Conservation (phyloP, 2,888 invertebrate genomes). For the Limnephilus lunatus region DNA sequence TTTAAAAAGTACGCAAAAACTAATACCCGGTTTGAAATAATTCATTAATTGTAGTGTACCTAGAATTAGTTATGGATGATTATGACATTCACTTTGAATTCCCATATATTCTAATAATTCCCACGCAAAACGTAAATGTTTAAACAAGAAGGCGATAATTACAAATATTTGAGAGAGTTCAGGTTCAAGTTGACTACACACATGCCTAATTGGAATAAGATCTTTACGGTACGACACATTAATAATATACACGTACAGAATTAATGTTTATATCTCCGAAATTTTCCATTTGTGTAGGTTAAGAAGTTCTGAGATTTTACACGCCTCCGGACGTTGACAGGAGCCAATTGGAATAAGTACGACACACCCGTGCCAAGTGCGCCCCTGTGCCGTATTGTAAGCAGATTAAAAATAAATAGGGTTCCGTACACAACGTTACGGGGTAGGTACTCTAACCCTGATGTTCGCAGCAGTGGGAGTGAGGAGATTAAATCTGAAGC, state of each 20-base stretch:
- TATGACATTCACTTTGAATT: too few relatives aligned
- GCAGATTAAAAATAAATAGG: conserved; percentile 63
- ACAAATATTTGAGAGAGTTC: background rate
- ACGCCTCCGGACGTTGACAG: background rate
- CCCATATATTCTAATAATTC: too few relatives aligned
- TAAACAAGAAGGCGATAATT: too few relatives aligned
- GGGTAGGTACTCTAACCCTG: background rate
- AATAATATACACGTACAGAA: background rate
- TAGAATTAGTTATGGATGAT: too few relatives aligned
- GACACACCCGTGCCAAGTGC: background rate
- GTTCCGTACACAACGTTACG: conserved; percentile 2
- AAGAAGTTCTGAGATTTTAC: background rate
- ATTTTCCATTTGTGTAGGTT: background rate
- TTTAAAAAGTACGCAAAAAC: too few relatives aligned
- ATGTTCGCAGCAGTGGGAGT: conserved; percentile 29
- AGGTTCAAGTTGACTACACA: background rate
- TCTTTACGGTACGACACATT: background rate
- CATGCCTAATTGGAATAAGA: too few relatives aligned
- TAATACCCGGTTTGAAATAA: too few relatives aligned
- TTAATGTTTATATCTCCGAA: background rate
- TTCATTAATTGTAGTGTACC: too few relatives aligned
- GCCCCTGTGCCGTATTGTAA: conserved; percentile 36
- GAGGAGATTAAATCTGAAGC: conserved; percentile 33
- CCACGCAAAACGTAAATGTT: too few relatives aligned
- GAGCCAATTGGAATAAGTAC: background rate